Conservation (phyloP, 2,113 vertebrate species). For the Brachyhypopomus occidentalis region DNA sequence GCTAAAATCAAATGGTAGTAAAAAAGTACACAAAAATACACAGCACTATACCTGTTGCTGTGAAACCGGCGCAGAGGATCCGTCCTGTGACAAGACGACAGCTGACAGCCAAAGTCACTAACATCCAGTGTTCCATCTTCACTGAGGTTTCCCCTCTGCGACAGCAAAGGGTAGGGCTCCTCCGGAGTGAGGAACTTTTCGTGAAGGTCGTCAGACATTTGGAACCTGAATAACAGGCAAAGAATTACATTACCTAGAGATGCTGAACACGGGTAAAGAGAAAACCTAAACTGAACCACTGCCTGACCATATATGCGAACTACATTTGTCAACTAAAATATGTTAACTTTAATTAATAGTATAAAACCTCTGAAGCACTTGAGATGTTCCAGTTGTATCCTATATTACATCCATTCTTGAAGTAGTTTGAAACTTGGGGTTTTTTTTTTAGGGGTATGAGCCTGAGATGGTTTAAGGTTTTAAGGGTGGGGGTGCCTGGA, state of each 20-base stretch:
- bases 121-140: slow-evolving; percentile 91
- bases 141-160: slow-evolving; percentile 83
- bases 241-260: not conserved
- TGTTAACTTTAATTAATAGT: too few species aligned
- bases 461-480: too few species aligned
- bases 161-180: slow-evolving; percentile 88
- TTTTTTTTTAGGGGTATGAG: too few species aligned
- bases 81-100: slow-evolving; percentile 94
- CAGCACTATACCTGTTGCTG: slow-evolving; percentile 81
- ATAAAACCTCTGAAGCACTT: too few species aligned
- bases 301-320: not conserved
- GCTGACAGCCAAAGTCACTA: slow-evolving; percentile 92
- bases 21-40: not conserved
- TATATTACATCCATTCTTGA: too few species aligned
- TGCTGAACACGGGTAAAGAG: not conserved
- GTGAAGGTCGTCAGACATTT: slow-evolving; percentile 83
- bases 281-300: not conserved
- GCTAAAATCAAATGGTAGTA: too few species aligned
- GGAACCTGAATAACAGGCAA: slow-evolving; percentile 14
- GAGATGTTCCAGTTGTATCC: too few species aligned
- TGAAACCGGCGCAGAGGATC: slow-evolving; percentile 92
- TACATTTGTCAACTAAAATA: too few species aligned
- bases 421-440: too few species aligned
- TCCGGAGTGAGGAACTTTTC: slow-evolving; percentile 94
- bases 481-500: too few species aligned